Base-by-base conservation (phyloP, 2,113 vertebrate species). In the Lepisosteus oculatus region DNA sequence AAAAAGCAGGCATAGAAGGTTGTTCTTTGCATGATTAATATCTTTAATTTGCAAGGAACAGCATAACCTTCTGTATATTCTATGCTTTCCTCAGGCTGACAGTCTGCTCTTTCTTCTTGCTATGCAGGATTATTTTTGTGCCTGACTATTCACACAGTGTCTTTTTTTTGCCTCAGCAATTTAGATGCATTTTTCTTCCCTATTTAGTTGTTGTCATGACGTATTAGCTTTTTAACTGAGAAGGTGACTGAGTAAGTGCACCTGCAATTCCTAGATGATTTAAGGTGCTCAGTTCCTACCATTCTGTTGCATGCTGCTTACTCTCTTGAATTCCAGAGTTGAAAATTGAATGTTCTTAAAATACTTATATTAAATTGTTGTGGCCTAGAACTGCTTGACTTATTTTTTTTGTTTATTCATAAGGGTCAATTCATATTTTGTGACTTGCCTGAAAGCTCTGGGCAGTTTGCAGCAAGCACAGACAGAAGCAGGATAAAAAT, bases 221-320 rank as follows among this genome's bases (percentile, higher is more conserved):
- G n/a, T 55, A 67, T 57, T 67, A 47, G 8, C 13, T 29, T 9
- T 9, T 51, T 8, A 8, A 72, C n/a, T 65, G 63, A 72, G 54
- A 64, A 65, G 65, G n/a, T 56, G 51, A 11, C 29, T 29, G 29
- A 29, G 29, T 9, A 66, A 43, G 70, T 45, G 41, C 15, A 13
- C 15, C 41, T 43, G 5, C 55, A 57, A 43, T 66, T 55, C 41
- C 71, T 66, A 66, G 59, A 72, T 67, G 70, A 15, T 56, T 14
- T 47, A 65, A 15, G n/a, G 70, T 63, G 17, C 54, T 56, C 41
- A 43, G 51, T 55, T 43, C 43, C 3, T 41, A 14, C 47, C 66
- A 17, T 29, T 15, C 14, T 9, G 44, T 9, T 51, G 8, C 14
- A 9, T 43, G 12, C 12, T 55, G 6, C 47, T 55, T 17, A 14